A percentile compares a stretch with the other conserved stretches of the same genome.
Conservation (phyloP, 2,888 invertebrate species). For the Cotesia congregata region DNA sequence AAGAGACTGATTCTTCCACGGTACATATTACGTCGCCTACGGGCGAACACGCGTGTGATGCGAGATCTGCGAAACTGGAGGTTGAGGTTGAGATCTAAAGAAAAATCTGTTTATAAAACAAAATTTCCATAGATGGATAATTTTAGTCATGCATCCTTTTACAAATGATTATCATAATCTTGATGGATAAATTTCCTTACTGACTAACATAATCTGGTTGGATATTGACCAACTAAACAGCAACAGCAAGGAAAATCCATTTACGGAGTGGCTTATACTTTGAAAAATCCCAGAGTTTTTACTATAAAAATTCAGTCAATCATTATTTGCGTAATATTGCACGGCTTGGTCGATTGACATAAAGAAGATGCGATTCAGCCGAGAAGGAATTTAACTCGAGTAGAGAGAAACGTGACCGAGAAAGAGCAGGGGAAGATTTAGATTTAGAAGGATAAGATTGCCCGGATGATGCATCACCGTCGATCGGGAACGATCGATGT, state of each 20-base stretch:
- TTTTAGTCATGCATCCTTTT: conserved; percentile 24
- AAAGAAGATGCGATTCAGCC: conserved; percentile 2
- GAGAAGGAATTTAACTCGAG: background rate
- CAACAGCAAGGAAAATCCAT: background rate
- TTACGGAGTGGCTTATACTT: background rate
- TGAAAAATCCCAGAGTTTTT: background rate
- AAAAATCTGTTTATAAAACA: no score
- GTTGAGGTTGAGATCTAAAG: background rate
- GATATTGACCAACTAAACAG: conserved; percentile 25
- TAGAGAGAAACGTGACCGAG: background rate
- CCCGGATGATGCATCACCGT: conserved; percentile 60
- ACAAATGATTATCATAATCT: conserved; percentile 7
- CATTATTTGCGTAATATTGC: conserved; percentile 21
- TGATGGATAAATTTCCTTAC: conserved; percentile 27
- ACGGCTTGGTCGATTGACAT: background rate
- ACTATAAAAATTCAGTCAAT: conserved; percentile 2
- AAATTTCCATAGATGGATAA: background rate
- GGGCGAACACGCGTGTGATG: conserved; percentile 44
- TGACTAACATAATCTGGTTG: conserved; percentile 5
- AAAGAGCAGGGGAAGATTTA: conserved; percentile 47
- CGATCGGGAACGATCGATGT: conserved; percentile 43
- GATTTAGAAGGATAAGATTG: conserved; percentile 57
- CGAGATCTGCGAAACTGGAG: background rate
- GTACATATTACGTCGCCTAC: conserved; percentile 32
- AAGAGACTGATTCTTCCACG: background rate